Conservation (phyloP, 2,888 invertebrate species). For the Microchrysa polita region DNA sequence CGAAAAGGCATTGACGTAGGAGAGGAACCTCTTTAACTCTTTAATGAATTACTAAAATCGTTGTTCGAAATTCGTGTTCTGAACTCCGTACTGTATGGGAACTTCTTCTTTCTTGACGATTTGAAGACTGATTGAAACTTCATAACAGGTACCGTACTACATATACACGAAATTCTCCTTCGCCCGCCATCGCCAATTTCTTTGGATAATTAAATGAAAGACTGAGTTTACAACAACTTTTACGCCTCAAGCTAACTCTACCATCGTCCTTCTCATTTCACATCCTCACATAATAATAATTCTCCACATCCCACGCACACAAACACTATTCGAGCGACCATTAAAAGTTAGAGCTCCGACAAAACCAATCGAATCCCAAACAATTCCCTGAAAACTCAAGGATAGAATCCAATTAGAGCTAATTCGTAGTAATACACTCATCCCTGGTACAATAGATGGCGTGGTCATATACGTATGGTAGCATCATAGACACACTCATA, state of each 20-base stretch:
- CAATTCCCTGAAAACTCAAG: constrained; percentile 20
- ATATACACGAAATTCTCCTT: too few species aligned
- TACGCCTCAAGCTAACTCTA: constrained; percentile 25
- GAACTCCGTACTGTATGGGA: too few species aligned
- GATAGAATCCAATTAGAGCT: constrained; percentile 49
- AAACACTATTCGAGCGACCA: constrained; percentile 8
- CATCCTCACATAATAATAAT: too few species aligned
- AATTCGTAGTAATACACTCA: constrained; percentile 40
- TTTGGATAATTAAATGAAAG: constrained; percentile 32
- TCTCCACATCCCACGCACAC: too few species aligned
- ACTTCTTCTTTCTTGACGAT: too few species aligned
- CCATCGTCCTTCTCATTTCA: background rate
- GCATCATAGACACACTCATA: too few species aligned
- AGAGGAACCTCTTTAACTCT: too few species aligned
- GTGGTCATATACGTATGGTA: too few species aligned
- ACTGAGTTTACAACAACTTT: constrained; percentile 31
- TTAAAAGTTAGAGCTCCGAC: constrained; percentile 22
- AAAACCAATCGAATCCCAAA: constrained; percentile 21
- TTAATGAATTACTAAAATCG: too few species aligned
- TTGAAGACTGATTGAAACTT: constrained; percentile 27
- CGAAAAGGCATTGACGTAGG: too few species aligned
- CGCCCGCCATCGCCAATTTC: background rate
- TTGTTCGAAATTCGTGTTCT: too few species aligned
- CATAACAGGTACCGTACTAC: constrained; percentile 23
- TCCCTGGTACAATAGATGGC: background rate